Base-by-base conservation (phyloP, 2,888 invertebrate genomes). In the Margaritifera margaritifera region DNA sequence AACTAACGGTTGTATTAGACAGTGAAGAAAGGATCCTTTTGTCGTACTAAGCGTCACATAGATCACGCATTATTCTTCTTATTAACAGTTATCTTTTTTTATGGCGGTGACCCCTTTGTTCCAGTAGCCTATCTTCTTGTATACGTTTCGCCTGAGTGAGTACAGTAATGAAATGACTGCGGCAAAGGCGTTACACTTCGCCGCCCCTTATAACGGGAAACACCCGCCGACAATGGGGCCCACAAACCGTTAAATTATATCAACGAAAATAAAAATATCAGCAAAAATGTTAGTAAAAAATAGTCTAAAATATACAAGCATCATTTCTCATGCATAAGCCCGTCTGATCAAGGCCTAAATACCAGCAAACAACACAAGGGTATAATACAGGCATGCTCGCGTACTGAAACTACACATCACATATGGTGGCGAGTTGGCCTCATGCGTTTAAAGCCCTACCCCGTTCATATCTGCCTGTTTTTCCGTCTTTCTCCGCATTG, bases 131-230 rank as follows among this genome's bases (percentile, higher is more conserved):
- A 51, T 62, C 63, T 42, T 2, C 42, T 42, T 42, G 42, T 42
- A 42, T 67, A 75, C 72, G 75, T 76, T 76, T 75, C 71, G 73
- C 76, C 70, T 62, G 72, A 65, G 55, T 79, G 73, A 79, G 73
- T 66, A 65, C 70, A 69, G 72, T 77, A 73, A 66, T 66, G 70
- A 72, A 77, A 78, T 75, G 74, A 75, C 64, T 66, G 64, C 68
- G 68, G 65, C 63, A 65, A 71, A 69, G 64, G 69, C 68, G 68
- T 71, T 72, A 66, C 58, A 72, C 60, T 68, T 56, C 65, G 68
- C 64, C 57, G 66, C 69, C 72, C 65, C 62, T 62, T 61, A 66
- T 62, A 62, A 66, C 66, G 71, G 64, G 62, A 70, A 67, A 72
- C 55, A 57, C 61, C 64, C 57, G 55, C 53, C 55, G 50, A 63